These are phyloP conservation scores for Periophthalmus modestus DNA, from an alignment of 2,113 vertebrate genomes.

Conservation along the genomic window DNA sequence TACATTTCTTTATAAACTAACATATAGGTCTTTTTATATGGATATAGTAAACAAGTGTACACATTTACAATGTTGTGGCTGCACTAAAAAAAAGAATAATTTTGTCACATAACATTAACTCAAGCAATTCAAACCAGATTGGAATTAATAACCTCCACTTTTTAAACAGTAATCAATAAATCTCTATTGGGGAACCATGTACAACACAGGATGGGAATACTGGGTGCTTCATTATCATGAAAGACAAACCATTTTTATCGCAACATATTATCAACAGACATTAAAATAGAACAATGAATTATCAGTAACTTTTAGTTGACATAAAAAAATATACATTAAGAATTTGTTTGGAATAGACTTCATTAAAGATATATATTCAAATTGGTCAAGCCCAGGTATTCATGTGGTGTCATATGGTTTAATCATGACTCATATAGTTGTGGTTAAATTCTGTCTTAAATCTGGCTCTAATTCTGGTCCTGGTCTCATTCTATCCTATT, in stretches of 20 bases:
- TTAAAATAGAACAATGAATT: background rate
- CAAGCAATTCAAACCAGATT: background rate
- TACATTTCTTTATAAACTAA: background rate
- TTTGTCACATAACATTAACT: background rate
- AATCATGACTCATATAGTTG: too few relatives aligned
- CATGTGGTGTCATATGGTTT: too few relatives aligned
- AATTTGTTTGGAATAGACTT: too few relatives aligned
- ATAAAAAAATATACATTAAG: too few relatives aligned
- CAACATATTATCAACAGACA: background rate
- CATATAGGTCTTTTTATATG: background rate
- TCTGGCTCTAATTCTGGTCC: background rate
- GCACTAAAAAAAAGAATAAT: background rate
- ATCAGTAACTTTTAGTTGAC: too few relatives aligned
- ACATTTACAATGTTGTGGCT: background rate
- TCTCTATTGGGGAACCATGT: background rate
- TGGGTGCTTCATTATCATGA: background rate
- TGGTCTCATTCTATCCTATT: background rate
- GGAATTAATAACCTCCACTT: too few relatives aligned
- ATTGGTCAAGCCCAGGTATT: too few relatives aligned
- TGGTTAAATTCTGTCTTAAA: too few relatives aligned
- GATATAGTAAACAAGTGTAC: background rate
- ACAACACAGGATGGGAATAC: background rate
- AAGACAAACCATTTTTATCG: background rate
- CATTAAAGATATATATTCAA: too few relatives aligned
- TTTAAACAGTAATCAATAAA: too few relatives aligned